These are phyloP conservation scores for Nebria brevicollis DNA, from an alignment of 2,888 invertebrate species.

Conservation along the genomic window DNA sequence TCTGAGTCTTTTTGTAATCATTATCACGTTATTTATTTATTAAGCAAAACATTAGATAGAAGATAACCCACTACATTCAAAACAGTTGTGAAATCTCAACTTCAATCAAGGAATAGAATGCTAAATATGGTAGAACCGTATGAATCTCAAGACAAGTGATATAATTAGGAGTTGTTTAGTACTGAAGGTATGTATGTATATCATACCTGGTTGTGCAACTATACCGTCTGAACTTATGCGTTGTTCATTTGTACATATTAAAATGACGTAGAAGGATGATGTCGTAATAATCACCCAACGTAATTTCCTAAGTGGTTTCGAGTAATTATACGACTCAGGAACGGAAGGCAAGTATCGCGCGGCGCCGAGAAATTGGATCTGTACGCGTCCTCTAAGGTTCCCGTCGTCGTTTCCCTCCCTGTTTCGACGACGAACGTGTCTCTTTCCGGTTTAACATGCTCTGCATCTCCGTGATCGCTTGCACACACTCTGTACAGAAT, in stretches of 20 bases:
- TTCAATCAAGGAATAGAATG: no score
- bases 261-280: conserved; percentile 45
- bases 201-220: neutral
- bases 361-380: conserved; percentile 30
- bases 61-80: neutral
- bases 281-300: conserved; percentile 44
- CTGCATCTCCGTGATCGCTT: conserved; percentile 1
- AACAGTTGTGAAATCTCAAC: no score
- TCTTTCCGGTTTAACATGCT: neutral
- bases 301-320: conserved; percentile 48
- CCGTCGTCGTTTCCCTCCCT: conserved; percentile 12
- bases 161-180: neutral
- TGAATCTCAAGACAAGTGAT: neutral
- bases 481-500: conserved; percentile 23
- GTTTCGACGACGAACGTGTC: neutral
- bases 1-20: neutral
- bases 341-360: conserved; percentile 35
- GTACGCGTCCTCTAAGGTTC: neutral
- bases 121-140: neutral
- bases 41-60: neutral
- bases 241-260: conserved; percentile 44
- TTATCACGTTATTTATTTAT: conserved; percentile 6
- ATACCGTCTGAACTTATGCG: neutral
- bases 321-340: conserved; percentile 38
- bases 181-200: conserved; percentile 1